Evolutionary conservation across 2,888 invertebrate genomes (phyloP).

Genomic region (Oscheius sp.): DNA sequence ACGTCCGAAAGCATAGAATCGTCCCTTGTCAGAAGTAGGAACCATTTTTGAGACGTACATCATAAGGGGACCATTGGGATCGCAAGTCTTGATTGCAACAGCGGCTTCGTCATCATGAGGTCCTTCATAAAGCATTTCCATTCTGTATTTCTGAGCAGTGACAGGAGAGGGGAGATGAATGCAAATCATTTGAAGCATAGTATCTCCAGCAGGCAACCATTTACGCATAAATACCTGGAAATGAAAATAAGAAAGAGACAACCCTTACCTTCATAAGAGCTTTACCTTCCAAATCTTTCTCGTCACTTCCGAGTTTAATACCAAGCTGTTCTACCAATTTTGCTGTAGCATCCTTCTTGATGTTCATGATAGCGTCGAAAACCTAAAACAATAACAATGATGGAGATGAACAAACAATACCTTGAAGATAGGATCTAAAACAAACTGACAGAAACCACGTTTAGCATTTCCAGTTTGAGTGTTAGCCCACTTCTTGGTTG

Average conservation of each 20-base stretch:
- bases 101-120: constrained; percentile 95
- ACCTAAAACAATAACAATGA: constrained; percentile 72
- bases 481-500: constrained; percentile 93
- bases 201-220: constrained; percentile 99
- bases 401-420: constrained; percentile 7
- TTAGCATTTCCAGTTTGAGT: constrained; percentile 80
- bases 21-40: constrained; percentile 98
- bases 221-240: constrained; percentile 92
- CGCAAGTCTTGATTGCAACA: constrained; percentile 82
- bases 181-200: constrained; percentile 99
- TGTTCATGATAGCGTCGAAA: constrained; percentile 87
- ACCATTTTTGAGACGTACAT: constrained; percentile 99
- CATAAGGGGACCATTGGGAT: constrained; percentile 96
- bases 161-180: constrained; percentile 99
- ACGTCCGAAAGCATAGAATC: constrained; percentile 99
- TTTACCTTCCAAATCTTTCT: constrained; percentile 95
- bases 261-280: constrained; percentile 91
- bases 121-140: constrained; percentile 99
- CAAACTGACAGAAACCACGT: constrained; percentile 98
- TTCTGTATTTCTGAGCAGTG: constrained; percentile 91
- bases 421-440: constrained; percentile 98
- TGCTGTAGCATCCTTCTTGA: constrained; percentile 91
- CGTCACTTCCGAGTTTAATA: constrained; percentile 90
- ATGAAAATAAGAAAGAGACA: too few relatives aligned
- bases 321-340: constrained; percentile 87